Conservation (phyloP, 2,888 invertebrate species). For the Vanessa cardui region DNA sequence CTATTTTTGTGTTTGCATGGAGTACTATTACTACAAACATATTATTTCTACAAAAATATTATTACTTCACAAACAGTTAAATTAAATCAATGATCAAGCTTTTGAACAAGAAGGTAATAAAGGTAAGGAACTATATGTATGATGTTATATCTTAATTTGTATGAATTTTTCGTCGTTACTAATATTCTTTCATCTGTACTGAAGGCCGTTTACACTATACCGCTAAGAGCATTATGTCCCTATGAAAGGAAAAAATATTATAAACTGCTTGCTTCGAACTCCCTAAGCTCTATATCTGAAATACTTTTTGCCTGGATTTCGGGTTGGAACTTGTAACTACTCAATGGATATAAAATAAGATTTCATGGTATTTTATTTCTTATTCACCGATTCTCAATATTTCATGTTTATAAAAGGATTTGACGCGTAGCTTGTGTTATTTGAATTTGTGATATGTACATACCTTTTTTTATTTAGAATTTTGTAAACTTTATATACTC, state of each 20-base stretch:
- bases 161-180: neutral
- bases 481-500: too few species aligned
- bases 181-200: neutral
- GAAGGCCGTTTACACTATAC: neutral
- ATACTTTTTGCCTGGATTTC: neutral
- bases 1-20: conserved; percentile 2
- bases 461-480: too few species aligned
- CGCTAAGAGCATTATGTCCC: neutral
- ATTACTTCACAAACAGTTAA: too few species aligned
- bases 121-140: too few species aligned
- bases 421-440: too few species aligned
- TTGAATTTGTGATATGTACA: too few species aligned
- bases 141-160: neutral
- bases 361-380: too few species aligned
- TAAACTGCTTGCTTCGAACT: neutral
- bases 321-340: neutral
- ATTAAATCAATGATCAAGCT: too few species aligned
- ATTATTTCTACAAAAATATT: neutral
- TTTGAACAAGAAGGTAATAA: too few species aligned
- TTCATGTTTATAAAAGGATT: too few species aligned
- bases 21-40: neutral
- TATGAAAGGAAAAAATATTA: conserved; percentile 1
- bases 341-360: neutral
- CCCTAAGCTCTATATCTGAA: neutral
- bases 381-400: too few species aligned